These are phyloP conservation scores for Sarcophaga carnaria DNA, from an alignment of 2,888 invertebrate genomes.

Conservation along the genomic window DNA sequence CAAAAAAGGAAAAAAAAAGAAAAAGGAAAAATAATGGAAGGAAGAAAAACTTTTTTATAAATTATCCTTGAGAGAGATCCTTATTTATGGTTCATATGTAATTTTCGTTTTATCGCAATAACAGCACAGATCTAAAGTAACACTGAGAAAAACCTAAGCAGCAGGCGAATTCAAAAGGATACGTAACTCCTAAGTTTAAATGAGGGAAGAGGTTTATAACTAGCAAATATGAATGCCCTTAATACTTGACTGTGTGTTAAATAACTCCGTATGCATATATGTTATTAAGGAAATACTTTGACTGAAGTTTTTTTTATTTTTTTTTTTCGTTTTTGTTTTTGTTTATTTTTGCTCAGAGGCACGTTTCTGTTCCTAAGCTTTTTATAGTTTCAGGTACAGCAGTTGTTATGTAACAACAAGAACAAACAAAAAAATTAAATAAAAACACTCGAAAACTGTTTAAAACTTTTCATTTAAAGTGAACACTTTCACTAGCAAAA, in stretches of 20 bases:
- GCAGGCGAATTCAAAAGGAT: constrained; percentile 13
- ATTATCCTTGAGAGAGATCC: constrained; percentile 82
- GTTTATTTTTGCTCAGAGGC: background rate
- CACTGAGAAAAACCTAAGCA: constrained; percentile 33
- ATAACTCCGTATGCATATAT: constrained; percentile 47
- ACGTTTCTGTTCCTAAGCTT: constrained; percentile 51
- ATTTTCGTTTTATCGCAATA: constrained; percentile 82
- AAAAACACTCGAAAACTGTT: constrained; percentile 25
- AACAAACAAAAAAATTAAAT: background rate
- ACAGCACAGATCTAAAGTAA: constrained; percentile 72
- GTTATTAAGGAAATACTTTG: background rate
- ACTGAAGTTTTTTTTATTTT: background rate
- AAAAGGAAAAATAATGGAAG: constrained; percentile 11
- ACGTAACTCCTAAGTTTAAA: constrained; percentile 1
- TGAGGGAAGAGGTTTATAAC: background rate
- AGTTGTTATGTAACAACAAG: constrained; percentile 1
- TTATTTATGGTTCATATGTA: constrained; percentile 81
- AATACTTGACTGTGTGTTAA: constrained; percentile 51
- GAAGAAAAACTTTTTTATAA: constrained; percentile 80
- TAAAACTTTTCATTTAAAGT: constrained; percentile 27
- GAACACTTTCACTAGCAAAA: constrained; percentile 11
- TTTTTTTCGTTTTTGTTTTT: background rate
- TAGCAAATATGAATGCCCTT: constrained; percentile 39
- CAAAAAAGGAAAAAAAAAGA: constrained; percentile 22
- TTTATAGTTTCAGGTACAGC: constrained; percentile 18